These are phyloP conservation scores for Pentamera pediparva DNA, from an alignment of 53 echinoderm and acorn worm species.

Conservation along the genomic window DNA sequence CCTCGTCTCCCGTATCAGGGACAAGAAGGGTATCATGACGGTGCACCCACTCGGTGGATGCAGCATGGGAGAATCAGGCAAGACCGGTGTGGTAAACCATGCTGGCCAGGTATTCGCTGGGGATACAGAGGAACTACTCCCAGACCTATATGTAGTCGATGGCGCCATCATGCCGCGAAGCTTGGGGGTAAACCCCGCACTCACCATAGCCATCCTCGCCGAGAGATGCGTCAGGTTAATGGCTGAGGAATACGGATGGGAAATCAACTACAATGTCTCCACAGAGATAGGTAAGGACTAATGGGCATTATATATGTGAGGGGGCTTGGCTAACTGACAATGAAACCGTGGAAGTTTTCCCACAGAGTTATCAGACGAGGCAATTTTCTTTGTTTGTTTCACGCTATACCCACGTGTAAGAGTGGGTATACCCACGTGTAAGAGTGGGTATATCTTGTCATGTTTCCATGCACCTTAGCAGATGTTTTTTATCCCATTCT, in stretches of 20 bases:
- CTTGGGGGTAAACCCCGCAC: slow-evolving; percentile 53
- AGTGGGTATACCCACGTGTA: too few species aligned
- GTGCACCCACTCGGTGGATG: slow-evolving; percentile 64
- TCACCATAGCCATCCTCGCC: slow-evolving; percentile 49
- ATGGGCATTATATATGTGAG: too few species aligned
- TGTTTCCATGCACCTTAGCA: too few species aligned
- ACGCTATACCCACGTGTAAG: too few species aligned
- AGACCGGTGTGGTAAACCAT: slow-evolving; percentile 47
- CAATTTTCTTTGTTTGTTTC: too few species aligned
- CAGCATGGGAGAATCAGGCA: slow-evolving; percentile 49
- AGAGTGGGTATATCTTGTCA: too few species aligned
- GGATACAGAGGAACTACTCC: slow-evolving; percentile 33
- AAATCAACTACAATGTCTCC: slow-evolving; percentile 19
- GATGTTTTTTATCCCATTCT: too few species aligned
- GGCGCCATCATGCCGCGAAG: slow-evolving; percentile 56
- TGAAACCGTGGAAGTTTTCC: too few species aligned
- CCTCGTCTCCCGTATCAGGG: slow-evolving; percentile 19
- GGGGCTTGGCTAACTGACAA: too few species aligned
- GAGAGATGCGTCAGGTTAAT: slow-evolving; percentile 54
- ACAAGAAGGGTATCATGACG: slow-evolving; percentile 36
- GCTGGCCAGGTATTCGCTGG: slow-evolving; percentile 51
- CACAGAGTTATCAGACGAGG: too few species aligned
- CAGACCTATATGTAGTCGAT: slow-evolving; percentile 50
- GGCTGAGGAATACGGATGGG: slow-evolving; percentile 48
- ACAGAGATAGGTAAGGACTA: slow-evolving; percentile 24